A percentile compares a stretch with the other conserved stretches of the same genome.
Evolutionary conservation across 2,888 invertebrate species (phyloP).

Genomic region (Cyaniris semiargus): DNA sequence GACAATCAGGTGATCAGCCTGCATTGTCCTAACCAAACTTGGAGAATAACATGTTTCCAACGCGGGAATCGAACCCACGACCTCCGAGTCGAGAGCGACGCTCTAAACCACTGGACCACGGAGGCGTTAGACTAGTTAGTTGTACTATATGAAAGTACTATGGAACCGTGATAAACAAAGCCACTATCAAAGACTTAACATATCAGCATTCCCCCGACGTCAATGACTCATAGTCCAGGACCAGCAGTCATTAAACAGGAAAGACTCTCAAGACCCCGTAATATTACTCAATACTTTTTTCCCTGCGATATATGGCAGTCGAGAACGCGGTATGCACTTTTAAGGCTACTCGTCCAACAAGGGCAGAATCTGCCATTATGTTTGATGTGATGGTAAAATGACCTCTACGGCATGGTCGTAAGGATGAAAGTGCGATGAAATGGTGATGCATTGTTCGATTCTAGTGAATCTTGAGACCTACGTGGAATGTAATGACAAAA

Average conservation of each 20-base stretch:
- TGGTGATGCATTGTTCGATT: slow-evolving; percentile 30
- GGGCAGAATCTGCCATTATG: slow-evolving; percentile 44
- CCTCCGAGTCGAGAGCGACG: too few relatives aligned
- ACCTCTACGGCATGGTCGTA: slow-evolving; percentile 24
- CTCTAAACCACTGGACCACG: too few relatives aligned
- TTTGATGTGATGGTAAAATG: slow-evolving; percentile 29
- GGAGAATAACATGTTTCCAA: too few relatives aligned
- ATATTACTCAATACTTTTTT: slow-evolving; percentile 42
- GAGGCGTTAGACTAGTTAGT: too few relatives aligned
- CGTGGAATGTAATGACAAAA: slow-evolving; percentile 40
- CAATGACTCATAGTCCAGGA: neutral
- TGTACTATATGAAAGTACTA: too few relatives aligned
- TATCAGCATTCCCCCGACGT: neutral
- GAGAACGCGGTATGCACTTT: slow-evolving; percentile 76
- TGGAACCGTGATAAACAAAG: neutral
- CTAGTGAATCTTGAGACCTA: slow-evolving; percentile 38
- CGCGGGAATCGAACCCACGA: too few relatives aligned
- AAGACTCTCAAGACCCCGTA: slow-evolving; percentile 24
- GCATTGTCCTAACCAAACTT: too few relatives aligned
- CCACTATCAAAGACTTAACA: neutral
- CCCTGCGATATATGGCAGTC: slow-evolving; percentile 60
- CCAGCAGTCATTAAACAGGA: slow-evolving; percentile 28
- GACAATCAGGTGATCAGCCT: too few relatives aligned
- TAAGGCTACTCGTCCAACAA: slow-evolving; percentile 64
- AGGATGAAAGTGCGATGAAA: slow-evolving; percentile 23